Evolutionary conservation across 2,888 invertebrate genomes (phyloP).

Genomic region (Epistrophella euchroma): DNA sequence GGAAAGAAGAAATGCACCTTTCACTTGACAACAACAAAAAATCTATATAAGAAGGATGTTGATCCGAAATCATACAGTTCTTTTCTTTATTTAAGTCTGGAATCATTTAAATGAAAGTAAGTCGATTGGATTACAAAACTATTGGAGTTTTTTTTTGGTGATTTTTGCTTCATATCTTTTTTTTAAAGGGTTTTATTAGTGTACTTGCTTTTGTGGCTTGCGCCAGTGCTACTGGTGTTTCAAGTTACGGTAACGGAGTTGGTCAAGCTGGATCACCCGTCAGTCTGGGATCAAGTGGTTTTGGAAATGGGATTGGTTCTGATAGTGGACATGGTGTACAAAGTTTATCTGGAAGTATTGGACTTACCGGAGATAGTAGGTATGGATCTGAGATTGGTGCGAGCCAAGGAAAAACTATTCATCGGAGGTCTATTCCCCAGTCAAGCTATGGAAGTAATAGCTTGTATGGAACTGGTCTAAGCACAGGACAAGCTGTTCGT

Average conservation of each 20-base stretch:
- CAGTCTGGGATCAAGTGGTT: neutral
- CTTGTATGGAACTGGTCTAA: too few relatives aligned
- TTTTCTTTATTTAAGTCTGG: slow-evolving; percentile 8
- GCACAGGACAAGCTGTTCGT: too few relatives aligned
- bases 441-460: too few relatives aligned
- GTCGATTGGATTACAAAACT: neutral
- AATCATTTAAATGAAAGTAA: slow-evolving; percentile 57
- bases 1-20: neutral
- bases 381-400: neutral
- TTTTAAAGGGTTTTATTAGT: slow-evolving; percentile 30
- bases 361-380: neutral
- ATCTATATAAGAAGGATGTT: slow-evolving; percentile 9
- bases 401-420: neutral
- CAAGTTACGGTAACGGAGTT: neutral
- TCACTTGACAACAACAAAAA: neutral
- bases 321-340: slow-evolving; percentile 10
- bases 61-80: neutral
- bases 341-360: neutral
- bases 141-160: neutral
- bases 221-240: slow-evolving; percentile 13
- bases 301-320: neutral
- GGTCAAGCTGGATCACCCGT: neutral
- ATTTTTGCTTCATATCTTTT: neutral
- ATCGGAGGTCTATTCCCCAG: too few relatives aligned
- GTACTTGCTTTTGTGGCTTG: slow-evolving; percentile 42